These are phyloP conservation scores for Trichomalopsis sarcophagae DNA, from an alignment of 1,140 invertebrate genomes.

Conservation along the genomic window DNA sequence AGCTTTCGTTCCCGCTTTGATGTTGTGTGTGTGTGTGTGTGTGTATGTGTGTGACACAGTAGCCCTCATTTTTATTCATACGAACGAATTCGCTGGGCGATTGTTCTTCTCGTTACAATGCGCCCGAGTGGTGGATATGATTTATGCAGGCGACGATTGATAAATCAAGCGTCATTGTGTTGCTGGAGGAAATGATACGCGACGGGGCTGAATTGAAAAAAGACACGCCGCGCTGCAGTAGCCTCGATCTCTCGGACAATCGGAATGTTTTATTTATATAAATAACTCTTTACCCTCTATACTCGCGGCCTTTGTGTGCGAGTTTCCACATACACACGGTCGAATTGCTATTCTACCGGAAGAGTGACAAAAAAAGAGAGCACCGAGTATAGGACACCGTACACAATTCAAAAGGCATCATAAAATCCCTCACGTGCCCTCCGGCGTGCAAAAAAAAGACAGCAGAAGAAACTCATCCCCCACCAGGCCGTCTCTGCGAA, in stretches of 20 bases:
- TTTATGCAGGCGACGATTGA: conserved; percentile 28
- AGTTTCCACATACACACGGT: background rate
- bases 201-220: background rate
- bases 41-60: background rate
- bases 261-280: background rate
- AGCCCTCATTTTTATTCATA: conserved; percentile 37
- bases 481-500: too few species aligned
- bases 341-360: background rate
- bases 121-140: background rate
- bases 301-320: background rate
- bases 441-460: background rate
- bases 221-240: too few species aligned
- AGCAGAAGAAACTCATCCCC: background rate
- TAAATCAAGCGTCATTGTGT: conserved; percentile 28
- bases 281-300: background rate
- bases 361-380: background rate
- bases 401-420: background rate
- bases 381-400: background rate
- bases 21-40: background rate
- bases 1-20: background rate
- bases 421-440: background rate
- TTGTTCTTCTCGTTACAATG: conserved; percentile 15
- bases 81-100: background rate
- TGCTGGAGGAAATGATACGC: conserved; percentile 10
- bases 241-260: too few species aligned